These are phyloP conservation scores for Microdon myrmicae DNA, from an alignment of 2,888 invertebrate species.

Conservation along the genomic window DNA sequence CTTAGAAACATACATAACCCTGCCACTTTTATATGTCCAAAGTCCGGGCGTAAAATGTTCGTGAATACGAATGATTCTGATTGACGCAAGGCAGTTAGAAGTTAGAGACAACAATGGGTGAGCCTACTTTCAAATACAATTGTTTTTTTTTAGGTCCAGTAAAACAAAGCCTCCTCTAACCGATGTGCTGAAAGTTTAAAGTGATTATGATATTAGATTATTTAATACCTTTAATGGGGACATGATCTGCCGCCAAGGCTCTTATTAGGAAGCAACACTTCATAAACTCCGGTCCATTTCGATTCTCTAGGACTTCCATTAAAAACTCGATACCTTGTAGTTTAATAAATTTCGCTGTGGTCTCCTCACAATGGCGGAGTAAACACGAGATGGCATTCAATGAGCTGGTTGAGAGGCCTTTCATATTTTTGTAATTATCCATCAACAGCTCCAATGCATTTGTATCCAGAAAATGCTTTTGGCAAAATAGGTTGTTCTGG, in stretches of 20 bases:
- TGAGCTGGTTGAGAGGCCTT: slow-evolving; percentile 74
- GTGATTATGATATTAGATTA: no score
- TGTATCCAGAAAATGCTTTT: slow-evolving; percentile 75
- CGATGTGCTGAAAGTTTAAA: no score
- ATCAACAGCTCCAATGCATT: slow-evolving; percentile 75
- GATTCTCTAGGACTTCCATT: slow-evolving; percentile 69
- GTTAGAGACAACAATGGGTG: no score
- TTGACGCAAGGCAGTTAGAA: no score
- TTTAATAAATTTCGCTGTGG: slow-evolving; percentile 72
- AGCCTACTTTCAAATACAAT: no score
- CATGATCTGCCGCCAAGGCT: slow-evolving; percentile 70
- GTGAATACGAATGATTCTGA: no score
- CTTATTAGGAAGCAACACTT: slow-evolving; percentile 80
- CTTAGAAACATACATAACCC: no score
- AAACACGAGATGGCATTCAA: slow-evolving; percentile 84
- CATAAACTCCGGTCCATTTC: slow-evolving; percentile 70
- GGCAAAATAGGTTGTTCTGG: slow-evolving; percentile 89
- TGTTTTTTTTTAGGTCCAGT: no score
- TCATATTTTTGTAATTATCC: slow-evolving; percentile 66
- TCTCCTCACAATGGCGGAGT: slow-evolving; percentile 73
- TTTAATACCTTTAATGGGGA: slow-evolving; percentile 72
- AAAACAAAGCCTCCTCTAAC: no score
- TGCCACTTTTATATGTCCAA: no score
- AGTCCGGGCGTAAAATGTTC: no score
- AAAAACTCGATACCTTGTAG: slow-evolving; percentile 76